phyloP scores from a whole-genome alignment of 1,140 invertebrate species.

The Holcopasites calliopsidis region DNA sequence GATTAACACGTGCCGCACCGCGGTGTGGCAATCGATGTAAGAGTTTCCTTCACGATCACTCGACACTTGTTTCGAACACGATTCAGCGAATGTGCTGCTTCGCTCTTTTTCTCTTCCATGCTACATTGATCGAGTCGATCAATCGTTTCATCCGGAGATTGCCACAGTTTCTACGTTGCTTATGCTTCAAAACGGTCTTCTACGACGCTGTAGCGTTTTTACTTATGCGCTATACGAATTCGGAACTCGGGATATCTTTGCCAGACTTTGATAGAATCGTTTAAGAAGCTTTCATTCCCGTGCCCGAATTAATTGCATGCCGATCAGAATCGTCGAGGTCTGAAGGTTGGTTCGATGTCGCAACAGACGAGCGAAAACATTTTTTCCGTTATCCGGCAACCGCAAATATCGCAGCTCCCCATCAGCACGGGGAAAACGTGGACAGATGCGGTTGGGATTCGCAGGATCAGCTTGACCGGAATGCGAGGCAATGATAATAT shows the following conservation, averaged over 20 bases:
- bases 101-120: neutral
- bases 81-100: neutral
- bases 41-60: conserved; percentile 20
- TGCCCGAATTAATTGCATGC: too few relatives aligned
- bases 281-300: too few relatives aligned
- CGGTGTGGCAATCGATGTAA: neutral
- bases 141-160: neutral
- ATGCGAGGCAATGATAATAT: neutral
- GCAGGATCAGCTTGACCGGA: neutral
- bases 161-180: too few relatives aligned
- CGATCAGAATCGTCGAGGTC: too few relatives aligned
- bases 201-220: too few relatives aligned
- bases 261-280: too few relatives aligned
- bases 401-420: neutral
- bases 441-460: neutral
- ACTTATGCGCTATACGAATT: too few relatives aligned
- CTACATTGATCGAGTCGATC: neutral
- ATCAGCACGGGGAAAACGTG: neutral
- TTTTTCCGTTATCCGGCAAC: neutral
- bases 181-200: too few relatives aligned
- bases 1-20: conserved; percentile 32
- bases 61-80: neutral
- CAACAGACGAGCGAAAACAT: too few relatives aligned
- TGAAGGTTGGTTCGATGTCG: too few relatives aligned
- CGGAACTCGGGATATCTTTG: too few relatives aligned